phyloP scores from a whole-genome alignment of 2,797 vertebrate species.

The Anguilla anguilla region DNA sequence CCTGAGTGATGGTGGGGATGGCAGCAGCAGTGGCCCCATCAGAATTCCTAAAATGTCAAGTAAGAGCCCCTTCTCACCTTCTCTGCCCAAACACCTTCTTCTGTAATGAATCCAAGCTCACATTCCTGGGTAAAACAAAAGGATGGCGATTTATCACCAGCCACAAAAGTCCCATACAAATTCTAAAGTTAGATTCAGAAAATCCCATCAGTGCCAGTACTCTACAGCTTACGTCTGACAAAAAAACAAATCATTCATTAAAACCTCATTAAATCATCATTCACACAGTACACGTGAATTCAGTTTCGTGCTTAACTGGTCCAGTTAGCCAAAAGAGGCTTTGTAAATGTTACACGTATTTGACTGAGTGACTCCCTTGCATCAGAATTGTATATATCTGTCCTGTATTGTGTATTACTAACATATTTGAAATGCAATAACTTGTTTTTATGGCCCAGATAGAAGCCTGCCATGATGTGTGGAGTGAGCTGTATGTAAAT shows the following conservation, averaged over 20 bases:
- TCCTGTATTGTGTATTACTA: neutral
- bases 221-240: neutral
- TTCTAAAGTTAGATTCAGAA: too few relatives aligned
- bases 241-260: neutral
- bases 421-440: neutral
- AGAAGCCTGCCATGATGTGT: neutral
- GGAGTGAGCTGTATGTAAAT: neutral
- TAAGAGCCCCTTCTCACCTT: slow-evolving; percentile 58
- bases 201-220: neutral
- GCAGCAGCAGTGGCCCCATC: slow-evolving; percentile 85
- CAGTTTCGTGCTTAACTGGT: neutral
- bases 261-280: neutral
- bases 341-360: neutral
- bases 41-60: slow-evolving; percentile 89
- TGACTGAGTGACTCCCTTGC: neutral
- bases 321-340: neutral
- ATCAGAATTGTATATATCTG: neutral
- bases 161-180: neutral
- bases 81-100: neutral
- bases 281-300: neutral
- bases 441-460: neutral
- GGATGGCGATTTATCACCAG: neutral
- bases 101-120: neutral
- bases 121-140: neutral
- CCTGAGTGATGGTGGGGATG: slow-evolving; percentile 83